A percentile compares a stretch with the other conserved stretches of the same genome.
Evolutionary conservation across 23 tunicate genomes (phyloP).

Genomic region (Ciona savignyi): DNA sequence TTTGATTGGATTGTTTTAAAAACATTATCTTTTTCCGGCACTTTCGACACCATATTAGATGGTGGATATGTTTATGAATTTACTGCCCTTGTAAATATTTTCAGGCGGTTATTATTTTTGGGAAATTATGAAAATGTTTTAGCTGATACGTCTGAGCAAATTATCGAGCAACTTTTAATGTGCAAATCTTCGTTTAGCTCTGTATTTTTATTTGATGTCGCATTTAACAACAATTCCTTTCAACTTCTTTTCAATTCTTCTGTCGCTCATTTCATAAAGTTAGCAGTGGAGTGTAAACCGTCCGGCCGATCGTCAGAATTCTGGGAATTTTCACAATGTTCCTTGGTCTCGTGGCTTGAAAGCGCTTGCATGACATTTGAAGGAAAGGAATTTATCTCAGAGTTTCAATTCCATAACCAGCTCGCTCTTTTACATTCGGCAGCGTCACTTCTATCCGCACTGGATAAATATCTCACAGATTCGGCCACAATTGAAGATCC

Average conservation of each 20-base stretch:
- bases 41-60: too few species aligned
- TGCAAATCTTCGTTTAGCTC: slow-evolving; percentile 6
- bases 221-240: too few species aligned
- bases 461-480: slow-evolving; percentile 39
- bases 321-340: slow-evolving; percentile 70
- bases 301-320: slow-evolving; percentile 7
- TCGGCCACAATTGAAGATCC: slow-evolving; percentile 63
- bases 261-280: slow-evolving; percentile 20
- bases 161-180: not conserved
- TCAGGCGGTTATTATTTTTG: too few species aligned
- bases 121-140: too few species aligned
- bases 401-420: not conserved
- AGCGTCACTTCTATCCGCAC: slow-evolving; percentile 18
- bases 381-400: not conserved
- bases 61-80: too few species aligned
- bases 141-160: not conserved
- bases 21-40: too few species aligned
- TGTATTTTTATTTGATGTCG: slow-evolving; percentile 45
- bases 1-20: too few species aligned
- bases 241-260: slow-evolving; percentile 23
- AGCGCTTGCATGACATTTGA: slow-evolving; percentile 14
- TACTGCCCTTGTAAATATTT: too few species aligned
- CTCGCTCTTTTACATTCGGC: slow-evolving; percentile 9
- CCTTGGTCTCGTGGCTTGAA: slow-evolving; percentile 69
- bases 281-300: not conserved